A percentile compares a stretch with the other conserved stretches of the same genome.
Evolutionary conservation across 2,113 vertebrate genomes (phyloP).

Genomic region (Scomber japonicus): DNA sequence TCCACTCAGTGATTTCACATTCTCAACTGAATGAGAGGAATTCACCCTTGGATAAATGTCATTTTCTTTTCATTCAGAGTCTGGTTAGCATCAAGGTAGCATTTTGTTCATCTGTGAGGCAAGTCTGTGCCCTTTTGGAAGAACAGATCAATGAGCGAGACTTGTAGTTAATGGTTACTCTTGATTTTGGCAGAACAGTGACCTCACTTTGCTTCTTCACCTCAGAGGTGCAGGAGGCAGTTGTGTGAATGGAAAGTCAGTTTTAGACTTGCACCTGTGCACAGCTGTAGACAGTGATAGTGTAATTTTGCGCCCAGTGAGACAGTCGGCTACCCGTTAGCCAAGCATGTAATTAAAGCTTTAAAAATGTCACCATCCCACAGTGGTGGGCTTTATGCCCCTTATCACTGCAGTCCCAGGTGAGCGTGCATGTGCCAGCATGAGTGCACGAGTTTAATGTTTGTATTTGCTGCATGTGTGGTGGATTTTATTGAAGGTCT

Average conservation of each 20-base stretch:
- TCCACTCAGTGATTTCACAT: slow-evolving; percentile 51
- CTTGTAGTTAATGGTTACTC: slow-evolving; percentile 33
- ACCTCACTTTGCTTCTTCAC: slow-evolving; percentile 25
- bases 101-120: slow-evolving; percentile 24
- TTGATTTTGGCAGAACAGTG: slow-evolving; percentile 39
- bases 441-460: slow-evolving; percentile 36
- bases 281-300: slow-evolving; percentile 77
- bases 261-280: slow-evolving; percentile 37
- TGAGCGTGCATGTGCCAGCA: slow-evolving; percentile 47
- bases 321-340: slow-evolving; percentile 74
- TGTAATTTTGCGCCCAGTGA: slow-evolving; percentile 71
- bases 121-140: slow-evolving; percentile 38
- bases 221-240: slow-evolving; percentile 39
- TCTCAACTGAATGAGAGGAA: slow-evolving; percentile 54
- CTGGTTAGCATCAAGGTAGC: slow-evolving; percentile 55
- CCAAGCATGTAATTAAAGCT: slow-evolving; percentile 87
- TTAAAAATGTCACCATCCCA: slow-evolving; percentile 82
- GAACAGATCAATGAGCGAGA: slow-evolving; percentile 48
- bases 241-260: slow-evolving; percentile 37
- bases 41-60: slow-evolving; percentile 62
- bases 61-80: slow-evolving; percentile 69
- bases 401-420: slow-evolving; percentile 72
- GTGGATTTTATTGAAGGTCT: slow-evolving; percentile 27
- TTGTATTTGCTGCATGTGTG: slow-evolving; percentile 44
- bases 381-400: slow-evolving; percentile 72